Percentiles rank a stretch among this genome's conserved stretches.
These are phyloP conservation scores for Euplexia lucipara DNA, from an alignment of 2,888 invertebrate genomes.

Conservation along the genomic window DNA sequence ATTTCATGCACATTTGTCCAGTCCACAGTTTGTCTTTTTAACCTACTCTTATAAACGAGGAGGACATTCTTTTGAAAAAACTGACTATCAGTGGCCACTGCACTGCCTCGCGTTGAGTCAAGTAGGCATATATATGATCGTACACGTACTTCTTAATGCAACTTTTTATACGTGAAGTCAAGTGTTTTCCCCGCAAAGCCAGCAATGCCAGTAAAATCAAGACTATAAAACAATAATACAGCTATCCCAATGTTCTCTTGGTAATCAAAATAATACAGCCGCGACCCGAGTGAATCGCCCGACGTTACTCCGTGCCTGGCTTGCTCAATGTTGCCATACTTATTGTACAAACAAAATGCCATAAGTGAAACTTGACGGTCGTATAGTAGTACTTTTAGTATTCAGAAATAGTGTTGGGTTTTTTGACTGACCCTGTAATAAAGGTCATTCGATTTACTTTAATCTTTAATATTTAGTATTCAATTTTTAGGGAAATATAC, in stretches of 20 bases:
- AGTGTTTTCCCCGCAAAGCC: not conserved
- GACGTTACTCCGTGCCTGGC: conserved; percentile 65
- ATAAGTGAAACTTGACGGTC: conserved; percentile 64
- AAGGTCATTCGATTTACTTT: no score
- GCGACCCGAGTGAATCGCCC: conserved; percentile 50
- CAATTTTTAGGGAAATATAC: no score
- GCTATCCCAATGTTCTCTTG: conserved; percentile 59
- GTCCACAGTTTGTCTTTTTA: no score
- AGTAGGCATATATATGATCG: not conserved
- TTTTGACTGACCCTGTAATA: no score
- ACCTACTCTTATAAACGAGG: no score
- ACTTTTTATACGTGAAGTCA: conserved; percentile 13
- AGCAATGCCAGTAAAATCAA: conserved; percentile 57
- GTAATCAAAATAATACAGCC: conserved; percentile 67
- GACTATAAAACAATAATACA: conserved; percentile 64
- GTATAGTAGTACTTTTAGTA: conserved; percentile 12
- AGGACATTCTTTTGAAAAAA: not conserved
- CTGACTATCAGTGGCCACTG: not conserved
- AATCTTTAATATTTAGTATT: no score
- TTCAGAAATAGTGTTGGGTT: no score
- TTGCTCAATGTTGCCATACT: conserved; percentile 68
- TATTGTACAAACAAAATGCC: conserved; percentile 66
- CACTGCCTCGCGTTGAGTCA: no score
- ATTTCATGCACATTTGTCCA: no score
- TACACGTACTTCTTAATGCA: not conserved